Percentiles rank a stretch among this genome's conserved stretches.
phyloP scores from a whole-genome alignment of 2,113 vertebrate species.

The Tringa solitaria region DNA sequence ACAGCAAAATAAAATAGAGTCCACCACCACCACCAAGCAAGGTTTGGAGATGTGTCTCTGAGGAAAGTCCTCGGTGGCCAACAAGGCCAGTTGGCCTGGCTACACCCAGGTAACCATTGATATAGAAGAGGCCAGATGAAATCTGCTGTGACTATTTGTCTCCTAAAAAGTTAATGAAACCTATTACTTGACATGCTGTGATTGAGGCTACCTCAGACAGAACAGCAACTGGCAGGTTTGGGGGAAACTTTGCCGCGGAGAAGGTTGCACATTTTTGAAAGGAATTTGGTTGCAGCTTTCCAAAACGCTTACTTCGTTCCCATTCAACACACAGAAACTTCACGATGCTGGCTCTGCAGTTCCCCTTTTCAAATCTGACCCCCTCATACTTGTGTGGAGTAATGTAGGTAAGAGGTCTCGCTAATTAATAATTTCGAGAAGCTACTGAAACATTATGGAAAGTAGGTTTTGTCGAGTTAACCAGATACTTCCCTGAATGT shows the following conservation, averaged over 20 bases:
- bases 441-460: background rate
- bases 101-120: background rate
- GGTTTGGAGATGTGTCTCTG: background rate
- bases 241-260: background rate
- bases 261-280: background rate
- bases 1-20: rapidly evolving
- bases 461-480: background rate
- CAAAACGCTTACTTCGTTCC: background rate
- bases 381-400: constrained; percentile 89
- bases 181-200: background rate
- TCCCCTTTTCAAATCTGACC: constrained; percentile 96
- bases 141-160: background rate
- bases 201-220: too few relatives aligned
- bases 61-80: background rate
- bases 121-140: background rate
- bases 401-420: background rate
- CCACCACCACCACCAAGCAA: rapidly evolving
- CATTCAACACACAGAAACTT: background rate
- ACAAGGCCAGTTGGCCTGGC: background rate
- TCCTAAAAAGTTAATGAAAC: background rate
- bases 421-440: background rate
- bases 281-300: background rate
- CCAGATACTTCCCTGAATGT: background rate
- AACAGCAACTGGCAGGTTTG: background rate
- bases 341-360: constrained; percentile 99